Evolutionary conservation across 2,113 vertebrate species (phyloP).

Genomic region (Dipodomys merriami): DNA sequence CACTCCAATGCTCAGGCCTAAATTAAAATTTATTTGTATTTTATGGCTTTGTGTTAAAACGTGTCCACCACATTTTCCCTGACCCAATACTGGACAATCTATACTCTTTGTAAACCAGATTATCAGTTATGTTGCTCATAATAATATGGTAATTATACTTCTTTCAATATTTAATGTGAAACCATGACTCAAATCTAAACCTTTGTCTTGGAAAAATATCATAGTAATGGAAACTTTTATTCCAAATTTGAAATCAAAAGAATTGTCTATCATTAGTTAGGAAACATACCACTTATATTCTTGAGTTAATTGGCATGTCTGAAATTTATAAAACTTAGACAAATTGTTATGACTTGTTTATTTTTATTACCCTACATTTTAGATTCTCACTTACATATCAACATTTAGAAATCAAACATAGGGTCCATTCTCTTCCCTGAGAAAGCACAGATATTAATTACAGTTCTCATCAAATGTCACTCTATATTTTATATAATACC

Average conservation of each 20-base stretch:
- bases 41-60: too few species aligned
- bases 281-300: background rate
- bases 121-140: too few species aligned
- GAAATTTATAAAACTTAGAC: background rate
- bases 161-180: too few species aligned
- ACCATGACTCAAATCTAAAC: too few species aligned
- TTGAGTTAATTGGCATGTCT: background rate
- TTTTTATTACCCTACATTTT: background rate
- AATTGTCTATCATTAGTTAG: background rate
- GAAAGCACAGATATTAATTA: background rate
- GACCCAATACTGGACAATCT: too few species aligned
- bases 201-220: background rate
- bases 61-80: too few species aligned
- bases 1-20: too few species aligned
- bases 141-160: too few species aligned
- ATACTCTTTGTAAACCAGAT: too few species aligned
- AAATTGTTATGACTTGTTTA: background rate
- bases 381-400: background rate
- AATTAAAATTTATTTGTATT: too few species aligned
- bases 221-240: background rate
- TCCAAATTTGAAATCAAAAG: background rate
- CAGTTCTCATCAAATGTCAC: background rate
- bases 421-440: background rate
- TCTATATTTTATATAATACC: background rate
- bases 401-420: background rate